phyloP scores from a whole-genome alignment of 2,113 vertebrate species.

The Amblyornis subalaris region DNA sequence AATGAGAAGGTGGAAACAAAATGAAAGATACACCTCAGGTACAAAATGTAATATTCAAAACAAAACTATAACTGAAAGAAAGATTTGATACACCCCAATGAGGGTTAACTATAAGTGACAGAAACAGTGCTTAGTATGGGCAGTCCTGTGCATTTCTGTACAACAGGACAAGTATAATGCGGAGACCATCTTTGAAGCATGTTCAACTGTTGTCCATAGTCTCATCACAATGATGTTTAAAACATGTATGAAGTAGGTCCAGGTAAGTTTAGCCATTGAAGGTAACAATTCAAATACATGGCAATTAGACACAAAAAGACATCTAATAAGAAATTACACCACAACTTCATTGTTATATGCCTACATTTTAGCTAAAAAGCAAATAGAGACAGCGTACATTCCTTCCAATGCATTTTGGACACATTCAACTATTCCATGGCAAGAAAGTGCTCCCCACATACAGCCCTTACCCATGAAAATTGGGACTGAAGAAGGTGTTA shows the following conservation, averaged over 20 bases:
- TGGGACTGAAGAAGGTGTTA: background rate
- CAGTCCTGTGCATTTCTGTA: background rate
- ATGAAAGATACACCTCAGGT: background rate
- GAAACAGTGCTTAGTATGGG: background rate
- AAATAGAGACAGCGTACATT: accelerated
- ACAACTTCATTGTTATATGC: background rate
- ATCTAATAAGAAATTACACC: background rate
- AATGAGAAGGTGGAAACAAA: background rate
- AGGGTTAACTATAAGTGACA: background rate
- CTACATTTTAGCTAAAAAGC: background rate
- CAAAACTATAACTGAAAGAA: background rate
- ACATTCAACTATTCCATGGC: background rate
- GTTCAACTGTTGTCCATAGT: background rate
- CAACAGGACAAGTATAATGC: background rate
- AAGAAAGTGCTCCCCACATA: background rate
- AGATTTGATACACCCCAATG: background rate
- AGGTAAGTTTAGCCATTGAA: background rate
- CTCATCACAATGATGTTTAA: background rate
- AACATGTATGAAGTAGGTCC: background rate
- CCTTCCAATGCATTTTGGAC: background rate
- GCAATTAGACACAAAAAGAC: background rate
- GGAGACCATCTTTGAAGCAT: background rate
- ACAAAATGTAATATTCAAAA: background rate
- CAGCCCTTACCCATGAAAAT: background rate
- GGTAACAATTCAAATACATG: background rate